phyloP scores from a whole-genome alignment of 2,113 vertebrate species.

The Procavia capensis region DNA sequence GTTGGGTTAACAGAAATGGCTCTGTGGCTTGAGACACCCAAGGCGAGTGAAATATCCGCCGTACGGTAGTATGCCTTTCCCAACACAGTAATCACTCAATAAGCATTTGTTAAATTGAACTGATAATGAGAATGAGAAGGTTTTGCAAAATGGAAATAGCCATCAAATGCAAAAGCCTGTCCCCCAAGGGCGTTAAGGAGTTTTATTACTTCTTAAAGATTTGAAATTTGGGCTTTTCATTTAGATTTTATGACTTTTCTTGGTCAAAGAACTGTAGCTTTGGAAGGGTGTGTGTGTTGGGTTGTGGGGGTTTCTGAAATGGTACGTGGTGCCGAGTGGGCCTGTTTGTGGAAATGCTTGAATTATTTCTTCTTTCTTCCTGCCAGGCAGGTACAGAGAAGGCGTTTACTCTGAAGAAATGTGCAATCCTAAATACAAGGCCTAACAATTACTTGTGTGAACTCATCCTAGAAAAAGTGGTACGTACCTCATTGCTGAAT shows the following conservation, averaged over 20 bases:
- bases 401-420: conserved; percentile 44
- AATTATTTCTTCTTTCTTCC: conserved; percentile 58
- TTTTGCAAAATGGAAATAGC: conserved; percentile 10
- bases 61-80: too few species aligned
- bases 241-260: background rate
- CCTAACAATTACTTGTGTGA: too few species aligned
- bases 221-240: background rate
- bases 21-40: too few species aligned
- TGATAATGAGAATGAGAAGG: background rate
- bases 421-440: conserved; percentile 60
- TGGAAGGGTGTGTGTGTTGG: background rate
- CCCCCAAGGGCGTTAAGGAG: background rate
- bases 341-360: background rate
- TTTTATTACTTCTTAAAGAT: background rate
- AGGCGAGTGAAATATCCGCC: too few species aligned
- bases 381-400: conserved; percentile 54
- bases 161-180: background rate
- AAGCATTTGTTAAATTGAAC: conserved; percentile 24
- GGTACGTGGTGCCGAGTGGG: background rate
- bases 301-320: background rate
- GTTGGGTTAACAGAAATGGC: too few species aligned
- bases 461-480: too few species aligned
- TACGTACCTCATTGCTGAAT: too few species aligned
- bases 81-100: background rate
- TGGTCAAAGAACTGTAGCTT: background rate